Conservation (phyloP, 1,140 invertebrate species). For the Drosophila busckii region DNA sequence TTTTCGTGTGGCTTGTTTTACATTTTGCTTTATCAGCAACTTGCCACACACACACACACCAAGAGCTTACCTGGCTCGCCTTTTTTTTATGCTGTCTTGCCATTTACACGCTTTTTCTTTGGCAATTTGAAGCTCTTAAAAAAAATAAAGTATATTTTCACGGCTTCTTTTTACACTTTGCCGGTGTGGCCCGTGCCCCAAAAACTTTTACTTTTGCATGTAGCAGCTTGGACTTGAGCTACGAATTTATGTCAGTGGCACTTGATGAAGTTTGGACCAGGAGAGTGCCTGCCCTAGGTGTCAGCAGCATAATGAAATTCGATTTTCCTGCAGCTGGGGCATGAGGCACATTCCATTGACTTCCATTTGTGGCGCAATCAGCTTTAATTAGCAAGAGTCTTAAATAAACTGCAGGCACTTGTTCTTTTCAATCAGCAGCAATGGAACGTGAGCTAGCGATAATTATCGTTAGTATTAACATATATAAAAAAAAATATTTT, state of each 20-base stretch:
- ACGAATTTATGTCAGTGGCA: constrained; percentile 29
- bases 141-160: constrained; percentile 32
- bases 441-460: too few relatives aligned
- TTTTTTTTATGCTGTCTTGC: not conserved
- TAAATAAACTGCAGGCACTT: constrained; percentile 20
- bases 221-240: not conserved
- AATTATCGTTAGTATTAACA: too few relatives aligned
- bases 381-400: constrained; percentile 59
- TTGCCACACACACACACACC: constrained; percentile 18
- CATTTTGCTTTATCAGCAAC: constrained; percentile 36
- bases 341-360: constrained; percentile 29
- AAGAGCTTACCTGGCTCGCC: not conserved
- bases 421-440: too few relatives aligned
- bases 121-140: constrained; percentile 24
- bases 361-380: constrained; percentile 66
- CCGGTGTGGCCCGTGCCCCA: too few relatives aligned
- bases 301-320: constrained; percentile 24
- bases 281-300: not conserved
- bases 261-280: constrained; percentile 3
- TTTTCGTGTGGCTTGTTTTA: constrained; percentile 13
- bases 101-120: constrained; percentile 10
- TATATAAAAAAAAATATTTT: too few relatives aligned
- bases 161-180: constrained; percentile 16
- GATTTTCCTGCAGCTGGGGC: constrained; percentile 11
- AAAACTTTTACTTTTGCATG: constrained; percentile 15